Evolutionary conservation across 2,113 vertebrate genomes (phyloP).

Genomic region (Myrmecobius fasciatus): DNA sequence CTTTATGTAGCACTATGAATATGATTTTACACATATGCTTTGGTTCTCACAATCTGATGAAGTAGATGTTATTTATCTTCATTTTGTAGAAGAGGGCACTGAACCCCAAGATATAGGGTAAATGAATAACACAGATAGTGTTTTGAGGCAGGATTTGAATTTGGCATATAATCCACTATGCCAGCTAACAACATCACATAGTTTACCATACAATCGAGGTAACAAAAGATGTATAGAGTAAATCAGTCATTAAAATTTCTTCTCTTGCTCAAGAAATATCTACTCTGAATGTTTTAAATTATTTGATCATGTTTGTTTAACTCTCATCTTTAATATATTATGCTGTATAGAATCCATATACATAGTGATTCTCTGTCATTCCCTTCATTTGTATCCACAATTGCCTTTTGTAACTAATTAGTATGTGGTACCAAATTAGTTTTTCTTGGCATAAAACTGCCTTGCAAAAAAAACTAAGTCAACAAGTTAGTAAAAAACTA

Average conservation of each 20-base stretch:
- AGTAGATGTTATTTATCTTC: background rate
- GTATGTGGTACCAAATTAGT: background rate
- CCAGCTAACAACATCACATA: accelerated
- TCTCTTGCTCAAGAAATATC: background rate
- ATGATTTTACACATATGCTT: background rate
- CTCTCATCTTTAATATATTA: background rate
- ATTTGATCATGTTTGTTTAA: background rate
- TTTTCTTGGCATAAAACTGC: too few relatives aligned
- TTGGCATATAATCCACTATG: background rate
- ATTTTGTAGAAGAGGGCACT: background rate
- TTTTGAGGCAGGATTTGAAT: background rate
- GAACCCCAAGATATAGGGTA: background rate
- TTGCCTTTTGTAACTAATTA: background rate
- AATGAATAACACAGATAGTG: background rate
- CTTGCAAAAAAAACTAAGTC: too few relatives aligned
- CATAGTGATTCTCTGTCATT: background rate
- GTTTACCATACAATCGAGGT: accelerated
- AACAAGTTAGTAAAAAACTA: too few relatives aligned
- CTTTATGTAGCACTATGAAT: background rate
- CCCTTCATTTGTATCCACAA: background rate
- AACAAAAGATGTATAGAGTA: accelerated
- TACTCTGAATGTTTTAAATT: background rate
- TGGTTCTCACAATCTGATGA: background rate
- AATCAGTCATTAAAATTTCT: accelerated
- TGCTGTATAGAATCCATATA: background rate